Percentiles rank a stretch among this genome's conserved stretches.
phyloP scores from a whole-genome alignment of 2,113 vertebrate species.

The Lonchura striata region DNA sequence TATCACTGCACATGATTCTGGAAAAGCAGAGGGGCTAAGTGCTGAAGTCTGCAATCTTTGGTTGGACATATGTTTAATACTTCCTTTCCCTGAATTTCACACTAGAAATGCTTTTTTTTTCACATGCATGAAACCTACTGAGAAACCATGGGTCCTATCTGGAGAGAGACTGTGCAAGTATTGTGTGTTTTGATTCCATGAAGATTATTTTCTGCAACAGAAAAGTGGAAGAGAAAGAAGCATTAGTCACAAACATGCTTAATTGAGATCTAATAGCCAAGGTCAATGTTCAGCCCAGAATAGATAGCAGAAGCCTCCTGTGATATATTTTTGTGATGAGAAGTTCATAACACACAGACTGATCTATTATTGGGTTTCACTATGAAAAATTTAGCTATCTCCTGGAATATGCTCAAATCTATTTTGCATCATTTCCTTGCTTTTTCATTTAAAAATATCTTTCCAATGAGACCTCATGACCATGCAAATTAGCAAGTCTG shows the following conservation, averaged over 20 bases:
- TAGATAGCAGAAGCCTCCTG: background rate
- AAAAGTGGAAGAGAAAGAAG: background rate
- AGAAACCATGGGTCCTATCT: background rate
- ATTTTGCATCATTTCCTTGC: constrained; percentile 27
- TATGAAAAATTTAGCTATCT: constrained; percentile 30
- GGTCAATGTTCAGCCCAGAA: constrained; percentile 45
- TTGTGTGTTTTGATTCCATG: background rate
- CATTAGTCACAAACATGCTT: constrained; percentile 12
- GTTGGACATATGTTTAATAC: background rate
- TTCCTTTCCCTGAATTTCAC: background rate
- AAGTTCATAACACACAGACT: constrained; percentile 25
- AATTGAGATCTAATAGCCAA: constrained; percentile 46
- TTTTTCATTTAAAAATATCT: constrained; percentile 55
- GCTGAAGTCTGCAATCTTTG: background rate
- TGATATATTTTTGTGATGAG: constrained; percentile 30
- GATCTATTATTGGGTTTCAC: constrained; percentile 3
- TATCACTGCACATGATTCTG: background rate
- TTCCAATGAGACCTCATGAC: constrained; percentile 9
- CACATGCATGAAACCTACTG: background rate
- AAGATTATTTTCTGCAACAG: constrained; percentile 1
- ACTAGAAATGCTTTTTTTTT: background rate
- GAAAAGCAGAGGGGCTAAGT: background rate
- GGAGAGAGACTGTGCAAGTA: background rate
- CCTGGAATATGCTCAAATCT: constrained; percentile 8
- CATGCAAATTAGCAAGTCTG: background rate